Base-by-base conservation (phyloP, 2,113 vertebrate genomes). In the Alexandromys fortis region DNA sequence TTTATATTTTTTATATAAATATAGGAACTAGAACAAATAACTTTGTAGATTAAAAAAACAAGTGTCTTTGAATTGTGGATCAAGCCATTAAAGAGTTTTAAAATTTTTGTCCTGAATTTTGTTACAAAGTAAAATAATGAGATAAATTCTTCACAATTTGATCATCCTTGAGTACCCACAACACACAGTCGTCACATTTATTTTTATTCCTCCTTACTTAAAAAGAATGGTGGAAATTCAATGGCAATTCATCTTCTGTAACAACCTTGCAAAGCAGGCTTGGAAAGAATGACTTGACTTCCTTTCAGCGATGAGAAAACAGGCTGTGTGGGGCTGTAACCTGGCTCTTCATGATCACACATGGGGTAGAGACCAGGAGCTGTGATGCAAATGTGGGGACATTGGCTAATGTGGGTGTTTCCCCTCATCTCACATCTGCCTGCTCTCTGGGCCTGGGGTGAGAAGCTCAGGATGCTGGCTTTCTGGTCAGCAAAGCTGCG, bases 221-320 rank as follows among this genome's bases (percentile, higher is more conserved):
- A 81, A 92, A 89, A 72, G 28, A 30, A 12, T 4, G 10, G 78
- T 93, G 72, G 33, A 67, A 78, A 88, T 67, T 86, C 55, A 47
- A 0, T 68, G 38, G 16, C 16, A 55, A 10, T 47, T 33, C 55
- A 63, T 65, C 72, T 26, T n/a, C 14, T 2, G 9, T 11, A 70
- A 10, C n/a, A 42, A 38, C 28, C 75, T 26, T 52, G 88, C 63
- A 75, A 77, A 82, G 28, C 2, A 55, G 45, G 45, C 22, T 47
- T 86, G 89, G 91, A 88, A 97, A 96, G 55, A 95, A 65, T 88
- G 86, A 88, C 42, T 95, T 65, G 19, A 35, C 75, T 96, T 94
- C 91, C 52, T 92, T 17, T 61, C 42, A 65, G 13, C 24, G 38
- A 24, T 77, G 81, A 90, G 65, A 78, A 61, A 35, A 38, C n/a